Evolutionary conservation across 2,797 vertebrate species (phyloP).

Genomic region (Megaceryle alcyon): DNA sequence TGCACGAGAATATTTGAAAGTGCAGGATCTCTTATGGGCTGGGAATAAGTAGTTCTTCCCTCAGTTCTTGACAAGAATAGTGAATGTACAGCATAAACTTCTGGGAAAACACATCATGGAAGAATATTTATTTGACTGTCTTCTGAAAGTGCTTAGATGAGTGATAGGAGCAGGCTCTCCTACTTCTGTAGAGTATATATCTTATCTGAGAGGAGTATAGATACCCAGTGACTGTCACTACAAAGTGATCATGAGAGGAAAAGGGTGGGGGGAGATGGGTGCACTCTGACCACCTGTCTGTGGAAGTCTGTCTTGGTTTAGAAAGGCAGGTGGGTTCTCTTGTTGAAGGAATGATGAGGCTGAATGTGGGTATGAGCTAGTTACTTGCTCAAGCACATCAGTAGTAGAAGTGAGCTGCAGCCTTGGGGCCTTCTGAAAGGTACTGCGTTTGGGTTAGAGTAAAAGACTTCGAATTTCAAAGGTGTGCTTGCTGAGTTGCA

Average conservation of each 20-base stretch:
- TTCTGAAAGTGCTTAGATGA: not conserved
- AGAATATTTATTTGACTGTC: not conserved
- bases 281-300: not conserved
- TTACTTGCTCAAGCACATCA: not conserved
- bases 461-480: not conserved
- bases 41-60: not conserved
- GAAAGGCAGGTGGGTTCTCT: not conserved
- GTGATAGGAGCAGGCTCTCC: not conserved
- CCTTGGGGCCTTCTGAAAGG: not conserved
- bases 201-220: fast-evolving
- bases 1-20: not conserved
- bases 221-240: not conserved
- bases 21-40: not conserved
- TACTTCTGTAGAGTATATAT: not conserved
- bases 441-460: not conserved
- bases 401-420: not conserved
- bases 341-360: not conserved
- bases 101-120: not conserved
- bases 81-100: not conserved
- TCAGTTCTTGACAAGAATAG: not conserved
- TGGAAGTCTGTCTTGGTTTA: not conserved
- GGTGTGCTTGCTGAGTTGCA: not conserved
- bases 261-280: not conserved
- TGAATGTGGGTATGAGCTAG: not conserved
- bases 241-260: not conserved